Base-by-base conservation (phyloP, 2,888 invertebrate genomes). In the Agapostemon virescens region DNA sequence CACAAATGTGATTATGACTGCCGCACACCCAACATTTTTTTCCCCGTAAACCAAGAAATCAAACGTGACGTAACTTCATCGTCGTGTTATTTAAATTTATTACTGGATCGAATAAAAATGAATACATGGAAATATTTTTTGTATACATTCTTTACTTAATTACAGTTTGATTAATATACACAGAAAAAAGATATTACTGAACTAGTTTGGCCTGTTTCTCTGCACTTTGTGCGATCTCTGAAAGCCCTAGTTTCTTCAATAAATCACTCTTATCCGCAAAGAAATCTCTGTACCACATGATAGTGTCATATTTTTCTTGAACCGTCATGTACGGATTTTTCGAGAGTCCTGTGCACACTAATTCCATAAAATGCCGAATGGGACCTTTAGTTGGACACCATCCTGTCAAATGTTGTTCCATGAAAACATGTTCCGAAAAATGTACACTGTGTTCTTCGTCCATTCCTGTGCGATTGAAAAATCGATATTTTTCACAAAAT, bases 351-450 rank as follows among this genome's bases (percentile, higher is more conserved):
- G 96, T 95, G 87, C 97, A 96, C 0, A 99, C 98, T 9, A 99
- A 94, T 90, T 99, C 98, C 99, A 99, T 99, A 92, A 98, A 99
- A 93, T 99, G 98, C 11, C 98, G 94, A 84, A 99, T 94, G 0
- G 99, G 99, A 0, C 99, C 99, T 86, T 94, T 95, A 66, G 93
- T 94, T 0, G 99, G 99, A 91, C 99, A 99, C 97, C 98, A 98
- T 0, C 94, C 95, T 88, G 97, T 96, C 23, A 99, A 93, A 90
- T 97, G 96, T 23, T 95, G 94, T 82, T 99, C 98, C 17, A 99
- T 93, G 93, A 99, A 98, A 38, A 99, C 95, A 91, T 99, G 99
- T 86, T 99, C 98, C 0, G 98, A 95, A 92, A 99, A 99, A 86
- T 97, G 96, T 0, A 95, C 95, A 90, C 92, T 93, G 20, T 94